phyloP scores from a whole-genome alignment of 2,888 invertebrate genomes.

The Strigamia transsilvanica region DNA sequence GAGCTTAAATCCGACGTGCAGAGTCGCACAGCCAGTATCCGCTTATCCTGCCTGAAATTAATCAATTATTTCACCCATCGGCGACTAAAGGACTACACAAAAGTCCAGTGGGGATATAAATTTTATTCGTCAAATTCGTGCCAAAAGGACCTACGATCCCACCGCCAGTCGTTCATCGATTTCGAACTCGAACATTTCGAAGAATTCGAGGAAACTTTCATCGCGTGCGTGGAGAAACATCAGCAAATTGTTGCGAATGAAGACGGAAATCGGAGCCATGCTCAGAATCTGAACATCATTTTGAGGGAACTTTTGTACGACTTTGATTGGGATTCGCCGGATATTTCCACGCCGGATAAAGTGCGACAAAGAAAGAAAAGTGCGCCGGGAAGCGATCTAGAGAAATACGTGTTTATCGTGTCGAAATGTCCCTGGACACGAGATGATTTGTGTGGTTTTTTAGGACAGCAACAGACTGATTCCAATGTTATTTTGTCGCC shows the following conservation, averaged over 20 bases:
- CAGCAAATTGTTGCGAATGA: conserved; percentile 3
- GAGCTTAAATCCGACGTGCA: not conserved
- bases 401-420: conserved; percentile 6
- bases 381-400: not conserved
- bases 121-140: conserved; percentile 52
- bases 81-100: not conserved
- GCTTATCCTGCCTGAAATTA: conserved; percentile 39
- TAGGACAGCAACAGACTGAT: not conserved
- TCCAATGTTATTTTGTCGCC: not conserved
- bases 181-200: conserved; percentile 54
- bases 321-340: conserved; percentile 55
- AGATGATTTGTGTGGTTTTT: not conserved
- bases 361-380: not conserved
- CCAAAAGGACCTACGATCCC: conserved; percentile 14
- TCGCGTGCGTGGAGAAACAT: not conserved
- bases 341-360: conserved; percentile 53
- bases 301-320: conserved; percentile 54
- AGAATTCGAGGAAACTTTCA: conserved; percentile 17
- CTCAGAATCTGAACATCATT: conserved; percentile 33
- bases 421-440: conserved; percentile 2
- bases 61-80: not conserved
- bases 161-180: conserved; percentile 51
- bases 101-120: conserved; percentile 53
- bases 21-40: not conserved
- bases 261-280: not conserved